These are phyloP conservation scores for Crotalus horridus DNA, from an alignment of 2,113 vertebrate genomes.

Conservation along the genomic window DNA sequence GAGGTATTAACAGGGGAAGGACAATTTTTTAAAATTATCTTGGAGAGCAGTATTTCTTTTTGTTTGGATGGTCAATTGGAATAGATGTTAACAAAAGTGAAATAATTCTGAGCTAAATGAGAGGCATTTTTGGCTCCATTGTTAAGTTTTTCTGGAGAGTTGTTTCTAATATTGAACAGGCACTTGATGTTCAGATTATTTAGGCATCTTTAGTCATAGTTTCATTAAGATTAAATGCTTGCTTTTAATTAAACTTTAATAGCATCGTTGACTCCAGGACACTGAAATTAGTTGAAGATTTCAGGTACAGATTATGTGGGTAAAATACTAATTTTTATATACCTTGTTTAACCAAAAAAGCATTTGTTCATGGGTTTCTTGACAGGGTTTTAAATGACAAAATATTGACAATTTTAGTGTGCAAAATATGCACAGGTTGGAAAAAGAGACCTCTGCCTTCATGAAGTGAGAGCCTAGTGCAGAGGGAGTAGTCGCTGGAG, in stretches of 20 bases:
- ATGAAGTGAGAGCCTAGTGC: not conserved
- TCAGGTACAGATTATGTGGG: not conserved
- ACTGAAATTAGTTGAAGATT: not conserved
- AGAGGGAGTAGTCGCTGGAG: not conserved
- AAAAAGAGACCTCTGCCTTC: not conserved
- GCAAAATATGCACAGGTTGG: not conserved
- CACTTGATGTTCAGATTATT: not conserved
- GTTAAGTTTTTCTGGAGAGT: not conserved
- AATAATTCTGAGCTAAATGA: not conserved
- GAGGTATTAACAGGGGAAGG: not conserved
- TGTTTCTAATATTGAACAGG: not conserved
- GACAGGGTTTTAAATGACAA: not conserved
- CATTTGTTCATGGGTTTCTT: not conserved
- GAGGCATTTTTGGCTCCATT: not conserved
- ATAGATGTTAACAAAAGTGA: not conserved
- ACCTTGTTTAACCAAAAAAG: not conserved
- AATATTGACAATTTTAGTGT: not conserved
- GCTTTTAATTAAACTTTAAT: conserved; percentile 13
- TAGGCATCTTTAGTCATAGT: not conserved
- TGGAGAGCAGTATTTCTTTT: not conserved
- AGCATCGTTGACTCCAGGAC: not conserved
- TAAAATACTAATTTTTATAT: not conserved
- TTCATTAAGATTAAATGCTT: not conserved
- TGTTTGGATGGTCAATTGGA: not conserved
- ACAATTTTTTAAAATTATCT: not conserved